Conservation (phyloP, 2,888 invertebrate genomes). For the Tromatobia lineatoria region DNA sequence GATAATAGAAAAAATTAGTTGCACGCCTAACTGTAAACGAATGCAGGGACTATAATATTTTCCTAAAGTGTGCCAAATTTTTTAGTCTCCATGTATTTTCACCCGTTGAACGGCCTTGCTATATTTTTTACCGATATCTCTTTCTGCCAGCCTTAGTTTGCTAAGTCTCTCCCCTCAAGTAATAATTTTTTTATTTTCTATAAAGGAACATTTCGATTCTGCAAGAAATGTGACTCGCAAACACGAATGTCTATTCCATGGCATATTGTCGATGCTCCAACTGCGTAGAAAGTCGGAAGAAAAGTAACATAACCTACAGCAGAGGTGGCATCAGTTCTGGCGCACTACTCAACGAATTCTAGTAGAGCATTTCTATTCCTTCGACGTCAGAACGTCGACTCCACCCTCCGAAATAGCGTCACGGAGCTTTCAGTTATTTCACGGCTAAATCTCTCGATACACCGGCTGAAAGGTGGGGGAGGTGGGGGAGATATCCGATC, state of each 20-base stretch:
- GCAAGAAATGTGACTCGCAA: slow-evolving; percentile 1
- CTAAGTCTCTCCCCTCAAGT: not conserved
- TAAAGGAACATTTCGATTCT: slow-evolving; percentile 12
- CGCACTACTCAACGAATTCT: slow-evolving; percentile 9
- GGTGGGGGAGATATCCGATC: not conserved
- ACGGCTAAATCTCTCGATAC: slow-evolving; percentile 39
- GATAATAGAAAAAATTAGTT: too few relatives aligned
- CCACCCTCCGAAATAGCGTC: slow-evolving; percentile 33
- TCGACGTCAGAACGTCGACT: slow-evolving; percentile 25
- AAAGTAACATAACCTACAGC: slow-evolving; percentile 6
- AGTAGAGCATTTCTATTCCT: slow-evolving; percentile 44
- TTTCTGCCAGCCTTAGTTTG: not conserved
- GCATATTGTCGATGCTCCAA: slow-evolving; percentile 1
- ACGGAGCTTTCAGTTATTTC: slow-evolving; percentile 53
- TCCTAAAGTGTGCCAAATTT: too few relatives aligned
- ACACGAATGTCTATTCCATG: not conserved
- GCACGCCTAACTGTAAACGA: too few relatives aligned
- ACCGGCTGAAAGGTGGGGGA: not conserved
- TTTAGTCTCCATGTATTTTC: too few relatives aligned
- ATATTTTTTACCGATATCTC: not conserved
- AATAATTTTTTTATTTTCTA: not conserved
- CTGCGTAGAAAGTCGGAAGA: slow-evolving; percentile 11
- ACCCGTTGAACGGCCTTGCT: too few relatives aligned
- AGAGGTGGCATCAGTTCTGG: not conserved
- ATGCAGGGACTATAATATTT: too few relatives aligned